Percentiles rank a stretch among this genome's conserved stretches.
These are phyloP conservation scores for Sebastiscus albofasciatus DNA, from an alignment of 2,797 vertebrate genomes.

Conservation along the genomic window DNA sequence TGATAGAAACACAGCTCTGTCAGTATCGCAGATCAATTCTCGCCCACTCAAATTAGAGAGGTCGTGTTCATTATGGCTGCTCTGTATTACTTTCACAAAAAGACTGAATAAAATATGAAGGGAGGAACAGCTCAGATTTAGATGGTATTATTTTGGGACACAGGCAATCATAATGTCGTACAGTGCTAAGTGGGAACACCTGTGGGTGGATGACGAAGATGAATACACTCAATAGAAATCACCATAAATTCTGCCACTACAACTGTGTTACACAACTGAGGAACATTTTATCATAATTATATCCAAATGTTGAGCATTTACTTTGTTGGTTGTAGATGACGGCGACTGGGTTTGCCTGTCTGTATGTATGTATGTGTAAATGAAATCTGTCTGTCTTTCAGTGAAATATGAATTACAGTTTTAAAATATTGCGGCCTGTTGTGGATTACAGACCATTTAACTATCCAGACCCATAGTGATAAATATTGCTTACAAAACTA, in stretches of 20 bases:
- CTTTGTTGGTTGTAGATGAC: not conserved
- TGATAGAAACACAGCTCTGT: constrained; percentile 9
- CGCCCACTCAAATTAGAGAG: not conserved
- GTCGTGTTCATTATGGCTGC: not conserved
- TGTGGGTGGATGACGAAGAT: not conserved
- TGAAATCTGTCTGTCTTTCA: too few relatives aligned
- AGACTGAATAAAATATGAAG: not conserved
- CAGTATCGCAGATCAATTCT: not conserved
- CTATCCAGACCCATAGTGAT: too few relatives aligned
- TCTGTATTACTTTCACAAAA: not conserved
- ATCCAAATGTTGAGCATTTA: not conserved
- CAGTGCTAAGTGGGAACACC: not conserved
- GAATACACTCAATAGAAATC: not conserved
- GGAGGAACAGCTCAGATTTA: not conserved
- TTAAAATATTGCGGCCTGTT: too few relatives aligned
- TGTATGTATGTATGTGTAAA: too few relatives aligned
- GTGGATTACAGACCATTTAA: too few relatives aligned
- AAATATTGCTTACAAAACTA: too few relatives aligned
- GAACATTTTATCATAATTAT: not conserved
- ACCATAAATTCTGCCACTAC: not conserved
- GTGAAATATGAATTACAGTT: too few relatives aligned
- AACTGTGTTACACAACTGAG: not conserved
- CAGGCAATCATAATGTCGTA: not conserved
- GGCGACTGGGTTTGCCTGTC: too few relatives aligned
- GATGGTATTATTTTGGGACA: not conserved